Evolutionary conservation across 2,797 vertebrate species (phyloP), one percentile per base, ranked within the genome.

Genomic region (Crocodylus rhombifer): DNA sequence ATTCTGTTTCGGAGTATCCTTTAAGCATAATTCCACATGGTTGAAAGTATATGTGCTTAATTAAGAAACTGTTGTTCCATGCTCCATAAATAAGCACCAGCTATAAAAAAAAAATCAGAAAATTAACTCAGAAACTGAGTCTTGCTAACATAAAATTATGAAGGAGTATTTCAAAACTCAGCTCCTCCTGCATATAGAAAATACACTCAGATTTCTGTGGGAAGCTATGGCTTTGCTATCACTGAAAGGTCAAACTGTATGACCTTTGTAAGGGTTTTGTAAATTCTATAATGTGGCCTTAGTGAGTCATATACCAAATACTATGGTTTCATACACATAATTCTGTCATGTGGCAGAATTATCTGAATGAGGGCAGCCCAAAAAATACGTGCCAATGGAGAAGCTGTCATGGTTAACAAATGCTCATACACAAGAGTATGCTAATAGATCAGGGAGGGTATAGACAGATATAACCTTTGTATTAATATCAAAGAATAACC

Each of bases 81-180:
- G 64, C 8, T 82, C 87, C 36, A 61, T 78, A 78, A 88, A 89
- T 30, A 82, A 10, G 25, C 18, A 83, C 4, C 12, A 73, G 5
- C 3, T 67, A 14, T 12, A 9, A 63, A 79, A 88, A 55, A 55
- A 67, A 25, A 23, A 88, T 3, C 26, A 83, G 55, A 3, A 86
- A 28, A 33, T 9, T 25, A 25, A 55, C 51, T 64, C 17, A 56
- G 56, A 82, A 71, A 56, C 3, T 79, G 20, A 61, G 33, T 83
- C 86, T 80, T 79, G 60, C 21, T 51, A 93, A 93, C 86, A 79
- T 61, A 67, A 56, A 14, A 76, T 79, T 94, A 58, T 42, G 20
- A 71, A 23, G 33, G 56, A 60, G 33, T 30, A 61, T 33, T 91
- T 88, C 58, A 80, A 88, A 91, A 88, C n/a, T 17, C 7, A 61